Percentiles rank a stretch among this genome's conserved stretches.
Conservation (phyloP, 2,113 vertebrate genomes). For the Hiodon tergisus region DNA sequence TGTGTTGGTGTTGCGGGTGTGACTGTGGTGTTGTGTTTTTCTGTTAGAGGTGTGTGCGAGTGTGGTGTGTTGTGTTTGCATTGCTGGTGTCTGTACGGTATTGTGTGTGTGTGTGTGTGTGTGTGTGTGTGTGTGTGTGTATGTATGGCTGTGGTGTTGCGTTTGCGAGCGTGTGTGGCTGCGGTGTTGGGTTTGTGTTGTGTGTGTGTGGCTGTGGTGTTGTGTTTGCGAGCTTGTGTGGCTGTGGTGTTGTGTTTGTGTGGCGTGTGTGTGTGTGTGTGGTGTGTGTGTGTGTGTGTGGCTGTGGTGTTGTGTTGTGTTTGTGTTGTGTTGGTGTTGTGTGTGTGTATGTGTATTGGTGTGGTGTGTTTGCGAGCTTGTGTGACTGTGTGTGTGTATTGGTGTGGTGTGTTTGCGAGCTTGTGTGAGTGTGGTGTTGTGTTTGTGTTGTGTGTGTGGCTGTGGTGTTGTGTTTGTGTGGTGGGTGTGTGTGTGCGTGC, state of each 20-base stretch:
- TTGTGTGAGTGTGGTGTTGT: conserved; percentile 20
- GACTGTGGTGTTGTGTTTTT: no score
- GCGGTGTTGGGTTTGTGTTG: conserved; percentile 35
- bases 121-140: no score
- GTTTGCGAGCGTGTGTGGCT: conserved; percentile 20
- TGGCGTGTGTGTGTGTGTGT: conserved; percentile 12
- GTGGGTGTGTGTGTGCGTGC: conserved; percentile 47
- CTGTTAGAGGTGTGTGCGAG: no score
- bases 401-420: conserved; percentile 25
- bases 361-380: conserved; percentile 19
- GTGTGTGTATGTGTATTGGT: conserved; percentile 1
- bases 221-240: conserved; percentile 30
- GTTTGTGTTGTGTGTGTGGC: conserved; percentile 21
- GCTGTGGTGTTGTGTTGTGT: no score
- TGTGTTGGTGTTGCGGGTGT: no score
- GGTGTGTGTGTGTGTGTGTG: no score
- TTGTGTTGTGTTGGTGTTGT: no score
- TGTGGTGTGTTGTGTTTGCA: no score
- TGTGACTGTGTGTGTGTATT: conserved; percentile 16
- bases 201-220: conserved; percentile 44
- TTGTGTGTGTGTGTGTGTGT: no score
- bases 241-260: conserved; percentile 29
- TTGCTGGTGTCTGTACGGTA: no score
- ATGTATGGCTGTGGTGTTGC: conserved; percentile 1
- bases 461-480: conserved; percentile 32